Evolutionary conservation across 1,140 invertebrate species (phyloP).

Genomic region (Calycopis cecrops): DNA sequence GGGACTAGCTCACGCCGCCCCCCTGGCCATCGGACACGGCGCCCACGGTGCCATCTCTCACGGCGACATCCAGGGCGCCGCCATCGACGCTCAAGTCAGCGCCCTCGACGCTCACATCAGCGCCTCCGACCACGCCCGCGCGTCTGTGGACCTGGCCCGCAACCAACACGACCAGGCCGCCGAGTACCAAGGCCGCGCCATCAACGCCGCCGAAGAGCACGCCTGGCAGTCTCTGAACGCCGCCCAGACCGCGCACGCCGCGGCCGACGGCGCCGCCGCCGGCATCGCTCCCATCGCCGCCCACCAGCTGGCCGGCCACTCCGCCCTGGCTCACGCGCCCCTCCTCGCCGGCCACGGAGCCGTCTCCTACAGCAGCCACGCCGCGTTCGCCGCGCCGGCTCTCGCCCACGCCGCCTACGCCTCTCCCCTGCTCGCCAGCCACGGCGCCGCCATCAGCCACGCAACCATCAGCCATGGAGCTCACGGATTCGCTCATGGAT

Average conservation of each 20-base stretch:
- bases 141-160: slow-evolving; percentile 47
- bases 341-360: too few species aligned
- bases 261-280: slow-evolving; percentile 69
- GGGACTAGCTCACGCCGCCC: slow-evolving; percentile 35
- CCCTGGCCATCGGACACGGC: too few species aligned
- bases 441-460: too few species aligned
- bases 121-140: slow-evolving; percentile 41
- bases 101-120: slow-evolving; percentile 54
- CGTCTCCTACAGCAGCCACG: too few species aligned
- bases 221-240: slow-evolving; percentile 69
- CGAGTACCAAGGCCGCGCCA: slow-evolving; percentile 72
- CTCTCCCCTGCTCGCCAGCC: too few species aligned
- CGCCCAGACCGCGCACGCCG: slow-evolving; percentile 69
- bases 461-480: not conserved
- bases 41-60: slow-evolving; percentile 41
- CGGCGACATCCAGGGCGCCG: slow-evolving; percentile 42
- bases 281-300: slow-evolving; percentile 37
- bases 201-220: slow-evolving; percentile 71
- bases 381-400: too few species aligned
- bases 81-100: too few species aligned
- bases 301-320: slow-evolving; percentile 23
- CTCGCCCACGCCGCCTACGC: too few species aligned
- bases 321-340: too few species aligned
- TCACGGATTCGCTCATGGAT: not conserved
- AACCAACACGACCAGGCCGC: slow-evolving; percentile 74